These are phyloP conservation scores for Lemur catta DNA, from an alignment of 2,797 vertebrate species.

Conservation along the genomic window DNA sequence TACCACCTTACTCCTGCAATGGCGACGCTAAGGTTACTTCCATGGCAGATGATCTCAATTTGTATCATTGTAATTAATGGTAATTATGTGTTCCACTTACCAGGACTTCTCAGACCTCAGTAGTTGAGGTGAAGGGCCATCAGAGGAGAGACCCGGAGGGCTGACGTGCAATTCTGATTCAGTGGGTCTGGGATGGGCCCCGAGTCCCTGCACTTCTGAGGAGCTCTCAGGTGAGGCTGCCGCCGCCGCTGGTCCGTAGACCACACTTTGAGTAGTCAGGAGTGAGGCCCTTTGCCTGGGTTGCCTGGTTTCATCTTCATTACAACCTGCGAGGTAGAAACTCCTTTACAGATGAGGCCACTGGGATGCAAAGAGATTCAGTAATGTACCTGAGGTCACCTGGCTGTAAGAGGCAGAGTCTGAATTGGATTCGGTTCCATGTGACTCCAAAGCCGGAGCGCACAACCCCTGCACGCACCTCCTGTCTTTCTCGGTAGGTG, in stretches of 20 bases:
- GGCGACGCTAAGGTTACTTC: neutral
- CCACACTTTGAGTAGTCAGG: neutral
- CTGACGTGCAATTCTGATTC: accelerated
- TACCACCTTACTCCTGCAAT: neutral
- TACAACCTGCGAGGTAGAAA: neutral
- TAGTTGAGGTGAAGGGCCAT: neutral
- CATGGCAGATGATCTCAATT: neutral
- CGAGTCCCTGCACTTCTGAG: neutral
- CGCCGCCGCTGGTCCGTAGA: accelerated
- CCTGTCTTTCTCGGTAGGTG: neutral
- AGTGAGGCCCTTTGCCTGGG: neutral
- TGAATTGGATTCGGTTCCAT: neutral
- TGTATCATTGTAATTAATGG: neutral
- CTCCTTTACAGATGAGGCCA: neutral
- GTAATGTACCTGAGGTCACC: neutral
- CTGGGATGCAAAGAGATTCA: no score
- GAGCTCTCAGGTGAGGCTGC: neutral
- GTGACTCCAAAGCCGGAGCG: neutral
- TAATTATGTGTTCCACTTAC: neutral
- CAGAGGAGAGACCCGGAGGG: neutral
- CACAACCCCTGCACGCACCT: neutral
- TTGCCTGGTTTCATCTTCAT: neutral
- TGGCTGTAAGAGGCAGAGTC: neutral
- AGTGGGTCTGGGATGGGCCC: neutral
- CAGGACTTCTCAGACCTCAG: neutral